Percentiles rank a stretch among this genome's conserved stretches.
Conservation (phyloP, 2,888 invertebrate genomes). For the Melipona beecheii region DNA sequence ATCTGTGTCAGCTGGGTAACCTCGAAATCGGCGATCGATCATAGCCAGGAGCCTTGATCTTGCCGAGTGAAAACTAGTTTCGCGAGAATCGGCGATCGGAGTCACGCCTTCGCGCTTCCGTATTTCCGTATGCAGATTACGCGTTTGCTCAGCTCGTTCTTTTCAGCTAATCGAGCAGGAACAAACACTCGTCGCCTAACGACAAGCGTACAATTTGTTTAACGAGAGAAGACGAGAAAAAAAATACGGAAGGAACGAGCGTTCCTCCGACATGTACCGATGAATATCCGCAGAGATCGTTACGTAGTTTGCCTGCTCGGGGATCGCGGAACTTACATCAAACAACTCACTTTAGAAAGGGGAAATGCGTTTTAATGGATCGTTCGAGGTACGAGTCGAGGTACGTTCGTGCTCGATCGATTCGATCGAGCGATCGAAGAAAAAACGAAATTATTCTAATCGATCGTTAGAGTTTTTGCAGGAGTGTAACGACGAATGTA, state of each 20-base stretch:
- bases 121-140: constrained; percentile 51
- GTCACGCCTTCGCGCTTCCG: constrained; percentile 63
- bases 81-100: constrained; percentile 36
- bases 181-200: constrained; percentile 28
- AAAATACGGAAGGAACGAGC: constrained; percentile 41
- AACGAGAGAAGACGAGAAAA: neutral
- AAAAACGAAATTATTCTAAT: neutral
- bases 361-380: neutral
- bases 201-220: constrained; percentile 34
- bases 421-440: neutral
- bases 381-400: neutral
- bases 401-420: neutral
- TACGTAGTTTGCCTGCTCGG: neutral
- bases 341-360: neutral
- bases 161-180: constrained; percentile 17
- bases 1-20: constrained; percentile 4
- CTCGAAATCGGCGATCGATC: constrained; percentile 52
- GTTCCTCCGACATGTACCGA: constrained; percentile 25
- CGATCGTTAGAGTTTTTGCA: neutral
- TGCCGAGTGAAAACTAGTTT: constrained; percentile 64
- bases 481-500: no score
- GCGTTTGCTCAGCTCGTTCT: neutral
- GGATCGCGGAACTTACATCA: neutral
- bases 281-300: neutral
- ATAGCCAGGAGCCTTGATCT: constrained; percentile 63